Evolutionary conservation across 2,113 vertebrate genomes (phyloP).

Genomic region (Acinonyx jubatus): DNA sequence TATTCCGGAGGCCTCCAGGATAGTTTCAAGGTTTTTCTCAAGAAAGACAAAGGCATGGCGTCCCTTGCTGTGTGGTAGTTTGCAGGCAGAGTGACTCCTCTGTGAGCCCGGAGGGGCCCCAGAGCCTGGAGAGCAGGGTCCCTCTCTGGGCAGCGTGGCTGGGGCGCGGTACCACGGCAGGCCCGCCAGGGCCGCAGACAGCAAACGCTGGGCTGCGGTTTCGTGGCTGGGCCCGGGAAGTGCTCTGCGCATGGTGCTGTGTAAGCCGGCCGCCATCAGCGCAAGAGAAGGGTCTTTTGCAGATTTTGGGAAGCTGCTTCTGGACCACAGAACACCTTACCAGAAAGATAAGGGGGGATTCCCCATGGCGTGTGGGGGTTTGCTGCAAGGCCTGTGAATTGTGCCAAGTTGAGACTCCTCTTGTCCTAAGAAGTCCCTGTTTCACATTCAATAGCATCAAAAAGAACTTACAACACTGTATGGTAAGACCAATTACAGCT

Average conservation of each 20-base stretch:
- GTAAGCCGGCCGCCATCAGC: neutral
- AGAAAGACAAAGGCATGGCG: neutral
- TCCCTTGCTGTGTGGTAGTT: neutral
- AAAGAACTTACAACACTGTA: neutral
- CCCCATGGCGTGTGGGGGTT: fast-evolving
- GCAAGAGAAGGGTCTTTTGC: fast-evolving
- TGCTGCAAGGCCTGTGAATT: fast-evolving
- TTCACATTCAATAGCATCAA: neutral
- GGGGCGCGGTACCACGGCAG: neutral
- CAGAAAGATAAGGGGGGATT: neutral
- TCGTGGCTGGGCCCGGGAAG: neutral
- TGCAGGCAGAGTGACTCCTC: neutral
- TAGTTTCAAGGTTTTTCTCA: neutral
- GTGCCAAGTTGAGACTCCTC: neutral
- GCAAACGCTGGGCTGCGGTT: fast-evolving
- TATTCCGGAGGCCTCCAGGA: neutral
- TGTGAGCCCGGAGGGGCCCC: neutral
- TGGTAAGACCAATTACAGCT: neutral
- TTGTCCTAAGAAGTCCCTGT: neutral
- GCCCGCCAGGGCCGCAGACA: fast-evolving
- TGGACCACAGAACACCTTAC: neutral
- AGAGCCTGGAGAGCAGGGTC: neutral
- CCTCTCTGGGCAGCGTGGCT: too few species aligned
- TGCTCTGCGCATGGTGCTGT: fast-evolving
- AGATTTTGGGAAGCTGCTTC: neutral